These are phyloP conservation scores for Musca domestica DNA, from an alignment of 1,140 invertebrate species.

Conservation along the genomic window DNA sequence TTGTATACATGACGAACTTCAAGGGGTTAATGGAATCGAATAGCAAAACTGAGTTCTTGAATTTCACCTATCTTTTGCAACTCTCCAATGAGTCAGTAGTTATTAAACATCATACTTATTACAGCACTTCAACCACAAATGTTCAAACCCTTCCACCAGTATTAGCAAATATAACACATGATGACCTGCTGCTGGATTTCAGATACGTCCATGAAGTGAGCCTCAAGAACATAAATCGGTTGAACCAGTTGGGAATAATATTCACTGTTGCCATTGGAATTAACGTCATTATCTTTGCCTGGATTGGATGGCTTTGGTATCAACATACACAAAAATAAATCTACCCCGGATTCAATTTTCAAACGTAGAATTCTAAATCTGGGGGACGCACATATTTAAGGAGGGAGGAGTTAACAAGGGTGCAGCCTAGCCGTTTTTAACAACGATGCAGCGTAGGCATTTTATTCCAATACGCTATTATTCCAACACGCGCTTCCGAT, in stretches of 20 bases:
- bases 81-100: not conserved
- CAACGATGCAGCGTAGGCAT: too few relatives aligned
- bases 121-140: not conserved
- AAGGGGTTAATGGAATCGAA: not conserved
- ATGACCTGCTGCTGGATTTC: not conserved
- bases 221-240: not conserved
- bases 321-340: not conserved
- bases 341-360: not conserved
- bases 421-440: too few relatives aligned
- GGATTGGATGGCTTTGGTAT: not conserved
- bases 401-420: not conserved
- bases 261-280: not conserved
- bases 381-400: conserved; percentile 11
- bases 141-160: not conserved
- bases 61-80: not conserved
- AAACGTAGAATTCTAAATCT: not conserved
- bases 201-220: conserved; percentile 2
- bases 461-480: too few relatives aligned
- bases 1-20: not conserved
- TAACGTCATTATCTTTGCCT: not conserved
- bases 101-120: not conserved
- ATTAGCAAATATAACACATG: not conserved
- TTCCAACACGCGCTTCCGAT: too few relatives aligned
- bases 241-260: not conserved
- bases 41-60: not conserved